Evolutionary conservation across 2,888 invertebrate genomes (phyloP).

Genomic region (Cremastinae sp.): DNA sequence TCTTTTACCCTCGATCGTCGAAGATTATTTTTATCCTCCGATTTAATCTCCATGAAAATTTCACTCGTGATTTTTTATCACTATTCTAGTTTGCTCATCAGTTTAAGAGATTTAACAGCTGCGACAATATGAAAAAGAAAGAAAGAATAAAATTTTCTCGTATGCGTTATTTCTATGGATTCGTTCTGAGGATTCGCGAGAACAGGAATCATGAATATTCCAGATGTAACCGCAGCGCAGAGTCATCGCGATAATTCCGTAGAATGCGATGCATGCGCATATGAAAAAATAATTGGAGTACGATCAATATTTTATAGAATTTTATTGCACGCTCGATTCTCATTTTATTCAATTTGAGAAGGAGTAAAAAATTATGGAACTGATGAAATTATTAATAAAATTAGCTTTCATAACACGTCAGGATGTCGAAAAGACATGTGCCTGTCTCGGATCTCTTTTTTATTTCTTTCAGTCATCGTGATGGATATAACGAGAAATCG

Average conservation of each 20-base stretch:
- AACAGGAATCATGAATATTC: conserved; percentile 33
- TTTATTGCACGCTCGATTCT: background rate
- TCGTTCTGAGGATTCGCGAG: conserved; percentile 7
- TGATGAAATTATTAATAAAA: no score
- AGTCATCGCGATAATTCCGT: conserved; percentile 16
- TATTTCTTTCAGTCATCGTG: conserved; percentile 1
- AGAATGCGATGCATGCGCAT: background rate
- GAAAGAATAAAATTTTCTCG: conserved; percentile 30
- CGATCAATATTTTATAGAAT: background rate
- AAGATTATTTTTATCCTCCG: no score
- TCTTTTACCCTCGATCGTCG: no score
- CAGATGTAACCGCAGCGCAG: conserved; percentile 20
- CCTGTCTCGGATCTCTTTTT: background rate
- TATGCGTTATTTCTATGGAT: conserved; percentile 19
- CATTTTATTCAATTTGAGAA: no score
- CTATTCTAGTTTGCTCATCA: no score
- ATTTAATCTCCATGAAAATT: no score
- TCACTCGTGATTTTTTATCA: no score
- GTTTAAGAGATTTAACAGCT: no score
- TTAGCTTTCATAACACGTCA: background rate
- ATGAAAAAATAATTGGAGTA: background rate
- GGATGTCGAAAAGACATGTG: background rate
- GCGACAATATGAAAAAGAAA: no score
- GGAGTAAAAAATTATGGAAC: no score
- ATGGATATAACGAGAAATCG: conserved; percentile 25